These are phyloP conservation scores for Synanceia verrucosa DNA, from an alignment of 2,797 vertebrate species.

Conservation along the genomic window DNA sequence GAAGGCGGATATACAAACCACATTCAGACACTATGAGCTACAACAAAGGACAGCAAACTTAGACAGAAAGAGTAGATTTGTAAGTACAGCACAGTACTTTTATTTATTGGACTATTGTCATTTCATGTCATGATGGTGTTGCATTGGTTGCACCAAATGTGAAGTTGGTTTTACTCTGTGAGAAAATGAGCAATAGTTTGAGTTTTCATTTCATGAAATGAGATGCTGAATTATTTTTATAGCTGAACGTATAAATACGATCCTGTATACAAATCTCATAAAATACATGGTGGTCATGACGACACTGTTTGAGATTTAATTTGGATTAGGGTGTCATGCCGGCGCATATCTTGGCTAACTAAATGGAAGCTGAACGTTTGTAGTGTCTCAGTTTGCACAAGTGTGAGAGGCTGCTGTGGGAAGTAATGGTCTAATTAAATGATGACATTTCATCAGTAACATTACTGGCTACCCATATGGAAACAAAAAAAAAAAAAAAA, in stretches of 20 bases:
- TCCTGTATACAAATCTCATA: background rate
- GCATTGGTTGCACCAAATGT: background rate
- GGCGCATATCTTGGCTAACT: background rate
- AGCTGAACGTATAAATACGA: background rate
- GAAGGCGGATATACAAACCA: background rate
- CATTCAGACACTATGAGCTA: background rate
- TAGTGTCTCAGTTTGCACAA: background rate
- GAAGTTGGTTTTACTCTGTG: background rate
- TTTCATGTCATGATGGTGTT: too few species aligned
- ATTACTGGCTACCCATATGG: too few species aligned
- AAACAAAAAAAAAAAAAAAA: too few species aligned
- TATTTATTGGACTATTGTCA: too few species aligned
- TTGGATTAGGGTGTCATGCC: background rate
- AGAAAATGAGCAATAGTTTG: too few species aligned
- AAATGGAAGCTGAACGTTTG: background rate
- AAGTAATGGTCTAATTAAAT: conserved; percentile 28
- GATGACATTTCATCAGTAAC: conserved; percentile 31
- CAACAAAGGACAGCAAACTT: background rate
- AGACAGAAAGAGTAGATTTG: too few species aligned
- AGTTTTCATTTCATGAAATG: too few species aligned
- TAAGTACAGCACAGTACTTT: too few species aligned
- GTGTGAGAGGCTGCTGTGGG: background rate
- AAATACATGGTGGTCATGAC: background rate
- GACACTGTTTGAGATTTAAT: background rate
- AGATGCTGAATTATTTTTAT: background rate